Evolutionary conservation across 2,113 vertebrate species (phyloP), one percentile per base, ranked within the genome.

Genomic region (Nesogale talazaci): DNA sequence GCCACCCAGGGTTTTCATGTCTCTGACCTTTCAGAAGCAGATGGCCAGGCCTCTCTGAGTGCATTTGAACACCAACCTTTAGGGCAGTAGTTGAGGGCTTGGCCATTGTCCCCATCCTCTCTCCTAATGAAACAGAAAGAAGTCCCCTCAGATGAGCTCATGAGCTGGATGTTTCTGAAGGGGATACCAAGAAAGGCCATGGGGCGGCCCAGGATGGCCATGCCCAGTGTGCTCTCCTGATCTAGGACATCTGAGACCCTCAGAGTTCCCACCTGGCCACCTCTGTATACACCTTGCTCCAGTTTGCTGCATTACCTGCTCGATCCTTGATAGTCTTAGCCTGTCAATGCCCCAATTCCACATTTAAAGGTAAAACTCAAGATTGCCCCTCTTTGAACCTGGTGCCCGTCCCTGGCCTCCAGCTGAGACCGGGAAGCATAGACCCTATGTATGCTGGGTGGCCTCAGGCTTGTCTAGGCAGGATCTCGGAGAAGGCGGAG

Each of bases 181-280:
- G 57, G 63, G 2, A 4, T 9, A 0, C 15, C 22, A 22, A 61
- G 9, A 70, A 52, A n/a, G 4, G 20, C 31, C 0, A 10, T 0
- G 0, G 1, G 6, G 2, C 27, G 40, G 52, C 12, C 29, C n/a
- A 29, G 14, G 31, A 1, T 20, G 0, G 34, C 63, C 8, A 19
- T 40, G 79, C 46, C 6, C 57, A 70, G 29, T 40, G 77, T 34
- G 40, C 83, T 42, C 34, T 31, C 23, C 46, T 27, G 56, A 70
- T 20, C 36, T 40, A 67, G 61, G 36, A 8, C 27, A 67, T 84
- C 67, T n/a, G 15, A 8, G 65, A 36, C 74, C 42, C 36, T 57
- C 70, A 72, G 72, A 38, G 61, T 88, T 12, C 17, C 46, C 25
- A n/a, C 27, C 14, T 61, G 31, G n/a, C 79, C 75, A 86, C 59